Base-by-base conservation (phyloP, 1,140 invertebrate species). In the Drosophila kikkawai region DNA sequence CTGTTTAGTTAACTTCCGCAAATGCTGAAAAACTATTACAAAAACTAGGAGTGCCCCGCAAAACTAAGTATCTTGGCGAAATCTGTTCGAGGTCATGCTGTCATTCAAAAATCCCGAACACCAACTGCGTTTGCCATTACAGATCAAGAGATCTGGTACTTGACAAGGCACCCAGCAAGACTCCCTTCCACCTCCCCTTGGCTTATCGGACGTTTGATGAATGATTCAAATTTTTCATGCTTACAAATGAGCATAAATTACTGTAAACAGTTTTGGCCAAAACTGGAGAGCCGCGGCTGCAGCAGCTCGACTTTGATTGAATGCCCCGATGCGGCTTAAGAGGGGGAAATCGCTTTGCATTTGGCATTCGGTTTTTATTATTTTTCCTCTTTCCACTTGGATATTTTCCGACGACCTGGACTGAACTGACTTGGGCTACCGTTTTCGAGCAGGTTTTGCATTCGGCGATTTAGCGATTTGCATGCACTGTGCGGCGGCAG, bases 171-270 rank as follows among this genome's bases (percentile, higher is more conserved):
- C 41, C 15, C 9, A 5, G 15, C 17, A 5, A n/a, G 22, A 22
- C 39, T 32, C 36, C n/a, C 34, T 12, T 37, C 17, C 2, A 11
- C 1, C 9, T 26, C 37, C 47, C 6, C 22, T 39, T 15, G 41
- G 67, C 26, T 32, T 44, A 32, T 56, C 47, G 39, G 55, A 37
- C 45, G 47, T 66, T 75, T 83, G 82, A 80, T 77, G 75, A 83
- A 88, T 79, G 64, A 87, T 70, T 87, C 85, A 87, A 87, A 87
- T 87, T 87, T 90, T 88, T 88, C 84, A 87, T 88, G 84, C 85
- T 80, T 75, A 87, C 84, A 87, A 87, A 87, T 87, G 84, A 87
- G 84, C 84, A 88, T 80, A 84, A 84, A 88, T 87, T 87, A 88
- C 82, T 70, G 82, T 64, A 75, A 75, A 85, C 66, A 87, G 79